A percentile compares a stretch with the other conserved stretches of the same genome.
Conservation (phyloP, 1,140 invertebrate genomes). For the Choristoneura fumiferana region DNA sequence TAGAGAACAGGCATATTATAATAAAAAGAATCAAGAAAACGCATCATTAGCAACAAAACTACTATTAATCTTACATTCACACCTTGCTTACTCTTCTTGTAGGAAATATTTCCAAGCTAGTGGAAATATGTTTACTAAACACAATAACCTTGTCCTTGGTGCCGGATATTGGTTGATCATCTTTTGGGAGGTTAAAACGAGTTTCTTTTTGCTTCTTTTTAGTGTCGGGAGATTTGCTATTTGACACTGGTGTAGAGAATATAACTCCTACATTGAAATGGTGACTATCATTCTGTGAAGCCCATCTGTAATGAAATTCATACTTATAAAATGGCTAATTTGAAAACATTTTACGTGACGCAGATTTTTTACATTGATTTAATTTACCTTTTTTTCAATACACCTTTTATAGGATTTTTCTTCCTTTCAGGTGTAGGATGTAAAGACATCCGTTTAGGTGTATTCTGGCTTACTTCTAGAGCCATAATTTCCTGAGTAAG, state of each 20-base stretch:
- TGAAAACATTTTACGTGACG: constrained; percentile 1
- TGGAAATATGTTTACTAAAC: constrained; percentile 67
- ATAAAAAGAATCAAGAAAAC: not conserved
- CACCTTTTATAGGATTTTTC: constrained; percentile 79
- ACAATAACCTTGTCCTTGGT: constrained; percentile 51
- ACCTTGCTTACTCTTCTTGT: constrained; percentile 68
- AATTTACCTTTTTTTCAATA: constrained; percentile 77
- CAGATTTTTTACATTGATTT: constrained; percentile 16
- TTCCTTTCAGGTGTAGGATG: constrained; percentile 74
- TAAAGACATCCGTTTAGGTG: constrained; percentile 79
- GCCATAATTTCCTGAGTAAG: constrained; percentile 84
- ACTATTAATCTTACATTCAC: constrained; percentile 23
- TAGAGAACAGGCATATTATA: too few relatives aligned
- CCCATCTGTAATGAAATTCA: constrained; percentile 58
- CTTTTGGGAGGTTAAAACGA: constrained; percentile 80
- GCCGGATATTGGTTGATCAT: constrained; percentile 69
- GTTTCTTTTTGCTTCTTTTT: constrained; percentile 79
- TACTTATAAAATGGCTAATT: too few relatives aligned
- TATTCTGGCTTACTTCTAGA: constrained; percentile 72
- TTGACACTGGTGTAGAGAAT: constrained; percentile 87
- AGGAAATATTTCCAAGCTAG: constrained; percentile 70
- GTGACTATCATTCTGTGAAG: constrained; percentile 73
- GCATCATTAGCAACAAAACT: too few relatives aligned
- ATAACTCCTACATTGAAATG: constrained; percentile 81
- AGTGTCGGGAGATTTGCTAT: constrained; percentile 73